These are phyloP conservation scores for Leptinotarsa defecta DNA, from an alignment of 1,140 invertebrate species.

Conservation along the genomic window DNA sequence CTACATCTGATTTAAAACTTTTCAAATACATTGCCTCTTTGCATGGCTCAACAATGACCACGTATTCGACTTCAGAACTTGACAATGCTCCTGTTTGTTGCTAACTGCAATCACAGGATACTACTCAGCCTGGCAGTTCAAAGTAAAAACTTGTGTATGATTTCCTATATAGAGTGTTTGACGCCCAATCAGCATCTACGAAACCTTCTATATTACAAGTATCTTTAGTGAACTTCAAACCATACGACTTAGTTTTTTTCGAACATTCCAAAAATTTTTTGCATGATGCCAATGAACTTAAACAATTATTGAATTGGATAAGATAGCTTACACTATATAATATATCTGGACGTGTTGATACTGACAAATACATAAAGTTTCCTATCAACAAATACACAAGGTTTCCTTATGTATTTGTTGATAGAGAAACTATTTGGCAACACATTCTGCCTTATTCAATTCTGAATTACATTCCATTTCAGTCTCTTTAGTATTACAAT, in stretches of 20 bases:
- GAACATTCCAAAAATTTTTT: conserved; percentile 56
- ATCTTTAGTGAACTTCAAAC: neutral
- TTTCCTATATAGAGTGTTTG: neutral
- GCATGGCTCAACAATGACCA: neutral
- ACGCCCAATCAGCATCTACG: neutral
- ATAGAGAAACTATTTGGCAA: no score
- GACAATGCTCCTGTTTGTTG: neutral
- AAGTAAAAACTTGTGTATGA: neutral
- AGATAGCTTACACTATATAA: conserved; percentile 48
- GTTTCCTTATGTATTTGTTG: no score
- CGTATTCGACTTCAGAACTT: neutral
- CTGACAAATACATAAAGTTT: conserved; percentile 34
- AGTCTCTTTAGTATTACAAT: no score
- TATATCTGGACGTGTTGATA: conserved; percentile 56
- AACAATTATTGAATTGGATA: conserved; percentile 49
- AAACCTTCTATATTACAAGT: neutral
- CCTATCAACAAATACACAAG: conserved; percentile 35
- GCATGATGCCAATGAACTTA: conserved; percentile 55
- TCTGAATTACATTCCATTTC: no score
- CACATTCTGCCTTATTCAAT: no score
- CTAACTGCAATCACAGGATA: neutral
- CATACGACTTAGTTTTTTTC: conserved; percentile 24
- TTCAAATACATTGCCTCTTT: neutral
- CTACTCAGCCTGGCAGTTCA: neutral
- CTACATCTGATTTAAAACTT: neutral